Conservation (phyloP, 2,888 invertebrate species). For the Eulithis prunata region DNA sequence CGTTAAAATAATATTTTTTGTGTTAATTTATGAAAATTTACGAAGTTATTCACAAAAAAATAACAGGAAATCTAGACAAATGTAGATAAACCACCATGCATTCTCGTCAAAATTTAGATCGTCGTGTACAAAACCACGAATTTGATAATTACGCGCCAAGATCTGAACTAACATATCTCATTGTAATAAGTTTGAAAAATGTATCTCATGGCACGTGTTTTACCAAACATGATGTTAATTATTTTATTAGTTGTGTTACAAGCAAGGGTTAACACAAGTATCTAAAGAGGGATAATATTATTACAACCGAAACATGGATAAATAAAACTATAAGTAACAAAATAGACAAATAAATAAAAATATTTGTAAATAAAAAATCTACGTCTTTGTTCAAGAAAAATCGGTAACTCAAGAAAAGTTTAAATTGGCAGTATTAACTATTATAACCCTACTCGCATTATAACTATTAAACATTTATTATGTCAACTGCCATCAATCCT, state of each 20-base stretch:
- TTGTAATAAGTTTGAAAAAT: too few species aligned
- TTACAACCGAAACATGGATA: constrained; percentile 51
- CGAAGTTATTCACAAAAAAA: constrained; percentile 68
- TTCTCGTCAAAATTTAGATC: constrained; percentile 45
- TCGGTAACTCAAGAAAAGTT: constrained; percentile 77
- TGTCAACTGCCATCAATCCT: constrained; percentile 69
- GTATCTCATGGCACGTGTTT: constrained; percentile 16
- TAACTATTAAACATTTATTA: constrained; percentile 57
- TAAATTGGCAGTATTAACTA: constrained; percentile 70
- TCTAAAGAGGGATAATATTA: constrained; percentile 46
- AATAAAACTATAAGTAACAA: constrained; percentile 53
- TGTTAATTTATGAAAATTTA: constrained; percentile 64
- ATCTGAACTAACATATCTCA: constrained; percentile 2
- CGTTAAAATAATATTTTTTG: constrained; percentile 57
- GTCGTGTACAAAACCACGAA: constrained; percentile 38
- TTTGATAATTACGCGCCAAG: constrained; percentile 13
- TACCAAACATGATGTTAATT: constrained; percentile 66
- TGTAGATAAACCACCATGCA: constrained; percentile 63
- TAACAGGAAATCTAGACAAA: constrained; percentile 55
- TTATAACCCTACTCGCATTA: constrained; percentile 57
- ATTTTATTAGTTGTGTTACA: constrained; percentile 80
- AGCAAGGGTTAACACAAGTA: constrained; percentile 81
- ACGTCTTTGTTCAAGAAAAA: constrained; percentile 73
- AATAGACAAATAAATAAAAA: constrained; percentile 55
- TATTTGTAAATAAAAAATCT: constrained; percentile 58